Conservation (phyloP, 2,888 invertebrate genomes). For the Lasius fuliginosus region DNA sequence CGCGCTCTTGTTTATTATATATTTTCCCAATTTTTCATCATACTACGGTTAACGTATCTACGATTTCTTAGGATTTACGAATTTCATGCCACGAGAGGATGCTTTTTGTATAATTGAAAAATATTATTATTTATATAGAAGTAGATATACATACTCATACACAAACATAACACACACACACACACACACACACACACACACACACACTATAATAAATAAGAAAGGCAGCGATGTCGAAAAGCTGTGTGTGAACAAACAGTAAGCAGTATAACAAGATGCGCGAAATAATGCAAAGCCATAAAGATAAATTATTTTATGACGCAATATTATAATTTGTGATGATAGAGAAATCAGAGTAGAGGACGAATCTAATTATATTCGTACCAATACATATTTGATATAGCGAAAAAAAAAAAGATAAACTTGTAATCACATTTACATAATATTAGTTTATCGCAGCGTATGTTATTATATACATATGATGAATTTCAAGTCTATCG, state of each 20-base stretch:
- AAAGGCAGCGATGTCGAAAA: background rate
- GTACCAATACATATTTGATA: background rate
- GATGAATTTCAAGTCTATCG: background rate
- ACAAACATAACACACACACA: background rate
- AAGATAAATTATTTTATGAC: conserved; percentile 7
- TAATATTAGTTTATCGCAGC: conserved; percentile 22
- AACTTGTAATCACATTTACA: background rate
- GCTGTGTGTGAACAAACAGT: background rate
- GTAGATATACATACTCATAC: background rate
- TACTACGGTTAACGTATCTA: conserved; percentile 18
- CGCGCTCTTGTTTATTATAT: background rate
- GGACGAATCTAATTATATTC: conserved; percentile 10
- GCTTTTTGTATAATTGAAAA: conserved; percentile 3
- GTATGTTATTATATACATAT: background rate
- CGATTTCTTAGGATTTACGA: background rate
- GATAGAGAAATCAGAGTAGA: background rate
- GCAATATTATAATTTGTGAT: conserved; percentile 20
- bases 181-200: background rate
- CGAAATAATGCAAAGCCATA: background rate
- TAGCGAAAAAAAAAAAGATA: background rate
- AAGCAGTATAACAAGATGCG: background rate
- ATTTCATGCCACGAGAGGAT: background rate
- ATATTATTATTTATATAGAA: conserved; percentile 30
- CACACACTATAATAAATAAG: background rate
- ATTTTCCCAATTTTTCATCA: background rate